These are phyloP conservation scores for Pan troglodytes DNA, from an alignment of 2,113 vertebrate genomes.

Conservation along the genomic window DNA sequence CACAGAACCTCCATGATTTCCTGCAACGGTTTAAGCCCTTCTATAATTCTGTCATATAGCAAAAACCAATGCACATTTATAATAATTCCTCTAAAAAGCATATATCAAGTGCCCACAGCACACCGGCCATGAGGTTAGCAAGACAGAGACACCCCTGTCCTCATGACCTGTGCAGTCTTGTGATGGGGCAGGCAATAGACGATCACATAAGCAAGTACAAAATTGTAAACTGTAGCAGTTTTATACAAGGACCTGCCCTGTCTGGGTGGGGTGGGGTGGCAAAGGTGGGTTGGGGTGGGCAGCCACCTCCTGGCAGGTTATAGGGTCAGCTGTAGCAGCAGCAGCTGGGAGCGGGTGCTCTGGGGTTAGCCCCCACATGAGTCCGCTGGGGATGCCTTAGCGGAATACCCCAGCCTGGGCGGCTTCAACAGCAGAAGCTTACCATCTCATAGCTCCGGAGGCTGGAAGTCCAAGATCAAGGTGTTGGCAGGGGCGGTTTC, in stretches of 20 bases:
- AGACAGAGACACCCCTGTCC: too few relatives aligned
- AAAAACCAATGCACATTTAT: accelerated
- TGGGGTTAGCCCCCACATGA: accelerated
- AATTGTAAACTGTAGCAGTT: accelerated
- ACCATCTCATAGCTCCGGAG: accelerated
- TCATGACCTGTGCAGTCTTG: accelerated
- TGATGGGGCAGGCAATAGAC: neutral
- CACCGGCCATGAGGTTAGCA: accelerated
- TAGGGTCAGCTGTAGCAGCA: accelerated
- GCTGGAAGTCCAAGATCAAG: accelerated
- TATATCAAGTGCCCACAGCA: neutral
- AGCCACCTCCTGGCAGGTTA: accelerated
- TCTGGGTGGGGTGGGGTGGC: accelerated
- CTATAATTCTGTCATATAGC: accelerated
- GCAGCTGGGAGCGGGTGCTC: accelerated
- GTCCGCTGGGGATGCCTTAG: accelerated
- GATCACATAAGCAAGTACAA: accelerated
- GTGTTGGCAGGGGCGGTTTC: accelerated
- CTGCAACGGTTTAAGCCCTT: accelerated
- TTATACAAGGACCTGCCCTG: accelerated
- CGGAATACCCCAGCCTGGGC: accelerated
- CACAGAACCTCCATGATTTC: accelerated
- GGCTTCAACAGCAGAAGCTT: accelerated
- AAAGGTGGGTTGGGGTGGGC: accelerated
- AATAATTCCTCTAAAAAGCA: neutral